Evolutionary conservation across 2,797 vertebrate species (phyloP).

Genomic region (Microctenopoma lineatum): DNA sequence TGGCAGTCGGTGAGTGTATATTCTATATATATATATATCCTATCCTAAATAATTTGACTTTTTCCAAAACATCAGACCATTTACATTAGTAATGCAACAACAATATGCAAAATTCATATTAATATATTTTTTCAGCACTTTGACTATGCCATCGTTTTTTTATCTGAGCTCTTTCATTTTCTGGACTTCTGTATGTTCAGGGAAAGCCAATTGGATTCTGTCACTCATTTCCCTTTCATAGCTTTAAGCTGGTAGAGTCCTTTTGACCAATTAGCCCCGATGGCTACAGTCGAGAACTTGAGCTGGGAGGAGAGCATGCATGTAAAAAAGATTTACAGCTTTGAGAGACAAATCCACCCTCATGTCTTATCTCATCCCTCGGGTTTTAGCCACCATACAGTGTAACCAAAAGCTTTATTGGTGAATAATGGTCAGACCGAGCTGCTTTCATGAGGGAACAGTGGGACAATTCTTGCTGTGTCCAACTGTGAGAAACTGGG

Average conservation of each 20-base stretch:
- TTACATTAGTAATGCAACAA: too few species aligned
- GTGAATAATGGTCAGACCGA: conserved; percentile 58
- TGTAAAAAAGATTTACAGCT: conserved; percentile 69
- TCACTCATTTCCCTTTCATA: conserved; percentile 58
- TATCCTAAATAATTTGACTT: too few species aligned
- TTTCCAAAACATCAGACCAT: too few species aligned
- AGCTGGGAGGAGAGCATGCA: conserved; percentile 61
- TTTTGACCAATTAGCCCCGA: conserved; percentile 73
- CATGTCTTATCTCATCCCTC: conserved; percentile 61
- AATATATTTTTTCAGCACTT: too few species aligned
- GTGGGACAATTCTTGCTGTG: conserved; percentile 57
- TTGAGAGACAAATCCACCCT: conserved; percentile 70
- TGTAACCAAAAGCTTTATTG: conserved; percentile 66
- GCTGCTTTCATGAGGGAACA: conserved; percentile 57
- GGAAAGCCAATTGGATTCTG: conserved; percentile 47
- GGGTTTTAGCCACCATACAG: conserved; percentile 64
- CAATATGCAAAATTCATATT: too few species aligned
- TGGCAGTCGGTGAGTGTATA: too few species aligned
- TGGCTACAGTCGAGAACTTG: conserved; percentile 52
- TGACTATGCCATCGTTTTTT: too few species aligned
- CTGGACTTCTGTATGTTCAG: conserved; percentile 15
- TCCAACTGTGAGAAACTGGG: conserved; percentile 63
- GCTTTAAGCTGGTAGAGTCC: conserved; percentile 52
- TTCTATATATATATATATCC: too few species aligned
- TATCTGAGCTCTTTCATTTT: conserved; percentile 19